phyloP scores from a whole-genome alignment of 2,888 invertebrate species.

The Eubasilissa splendida region DNA sequence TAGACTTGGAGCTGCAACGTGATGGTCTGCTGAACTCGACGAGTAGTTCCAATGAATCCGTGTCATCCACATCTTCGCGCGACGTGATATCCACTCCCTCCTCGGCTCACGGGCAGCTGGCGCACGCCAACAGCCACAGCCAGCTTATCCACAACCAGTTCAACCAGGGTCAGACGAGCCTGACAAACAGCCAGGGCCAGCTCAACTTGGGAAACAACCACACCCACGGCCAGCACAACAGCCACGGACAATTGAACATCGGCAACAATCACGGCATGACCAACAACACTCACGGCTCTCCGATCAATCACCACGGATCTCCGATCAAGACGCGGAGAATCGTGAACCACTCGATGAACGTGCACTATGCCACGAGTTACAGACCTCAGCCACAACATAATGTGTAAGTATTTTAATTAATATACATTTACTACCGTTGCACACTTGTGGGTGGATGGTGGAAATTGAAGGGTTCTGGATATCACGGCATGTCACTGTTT shows the following conservation, averaged over 20 bases:
- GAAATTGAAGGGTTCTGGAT: neutral
- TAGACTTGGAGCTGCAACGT: slow-evolving; percentile 56
- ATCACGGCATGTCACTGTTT: neutral
- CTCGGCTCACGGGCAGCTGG: slow-evolving; percentile 47
- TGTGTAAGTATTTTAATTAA: slow-evolving; percentile 61
- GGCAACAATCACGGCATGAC: slow-evolving; percentile 47
- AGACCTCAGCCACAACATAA: slow-evolving; percentile 62
- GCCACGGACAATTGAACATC: slow-evolving; percentile 47
- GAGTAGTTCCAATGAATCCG: slow-evolving; percentile 90
- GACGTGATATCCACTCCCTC: slow-evolving; percentile 65
- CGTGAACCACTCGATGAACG: slow-evolving; percentile 60
- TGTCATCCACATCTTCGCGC: slow-evolving; percentile 79
- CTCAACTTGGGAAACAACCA: slow-evolving; percentile 33
- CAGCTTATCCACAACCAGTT: slow-evolving; percentile 57
- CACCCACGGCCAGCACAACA: slow-evolving; percentile 34
- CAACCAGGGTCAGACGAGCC: slow-evolving; percentile 16
- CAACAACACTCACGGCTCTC: slow-evolving; percentile 53
- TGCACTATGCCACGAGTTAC: slow-evolving; percentile 63
- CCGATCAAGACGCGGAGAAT: slow-evolving; percentile 59
- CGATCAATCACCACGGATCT: slow-evolving; percentile 57
- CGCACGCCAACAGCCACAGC: slow-evolving; percentile 50
- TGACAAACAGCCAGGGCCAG: slow-evolving; percentile 52
- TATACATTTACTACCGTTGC: neutral
- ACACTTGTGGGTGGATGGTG: neutral
- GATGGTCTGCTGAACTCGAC: slow-evolving; percentile 67